Evolutionary conservation across 2,797 vertebrate species (phyloP).

Genomic region (Girardinus metallicus): DNA sequence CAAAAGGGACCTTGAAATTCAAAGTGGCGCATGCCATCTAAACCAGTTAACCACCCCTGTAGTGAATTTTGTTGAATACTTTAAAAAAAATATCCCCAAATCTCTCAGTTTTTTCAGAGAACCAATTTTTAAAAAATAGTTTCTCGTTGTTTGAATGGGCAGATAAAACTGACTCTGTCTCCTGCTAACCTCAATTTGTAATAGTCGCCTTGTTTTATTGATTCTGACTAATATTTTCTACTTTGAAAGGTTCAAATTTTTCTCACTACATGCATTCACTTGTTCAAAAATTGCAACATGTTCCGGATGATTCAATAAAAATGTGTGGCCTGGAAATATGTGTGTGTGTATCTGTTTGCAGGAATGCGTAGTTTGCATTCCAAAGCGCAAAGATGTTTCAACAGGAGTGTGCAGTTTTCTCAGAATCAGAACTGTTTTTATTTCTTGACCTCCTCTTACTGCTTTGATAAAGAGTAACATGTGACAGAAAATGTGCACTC

Average conservation of each 20-base stretch:
- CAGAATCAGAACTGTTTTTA: constrained; percentile 8
- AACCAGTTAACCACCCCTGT: neutral
- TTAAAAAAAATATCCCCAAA: neutral
- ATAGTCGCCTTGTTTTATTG: neutral
- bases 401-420: constrained; percentile 1
- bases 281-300: constrained; percentile 9
- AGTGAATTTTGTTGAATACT: neutral
- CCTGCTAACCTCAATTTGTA: neutral
- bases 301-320: constrained; percentile 21
- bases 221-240: neutral
- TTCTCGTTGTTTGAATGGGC: neutral
- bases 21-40: neutral
- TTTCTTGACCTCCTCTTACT: constrained; percentile 3
- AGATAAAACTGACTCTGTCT: neutral
- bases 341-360: neutral
- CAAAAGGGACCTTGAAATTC: neutral
- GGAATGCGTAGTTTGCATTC: constrained; percentile 5
- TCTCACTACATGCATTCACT: constrained; percentile 8
- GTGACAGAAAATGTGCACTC: neutral
- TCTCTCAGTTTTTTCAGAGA: neutral
- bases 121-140: neutral
- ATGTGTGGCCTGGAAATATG: neutral
- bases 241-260: neutral
- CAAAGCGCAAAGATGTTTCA: neutral
- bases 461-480: neutral